Evolutionary conservation across 2,113 vertebrate species (phyloP).

Genomic region (Rhineura floridana): DNA sequence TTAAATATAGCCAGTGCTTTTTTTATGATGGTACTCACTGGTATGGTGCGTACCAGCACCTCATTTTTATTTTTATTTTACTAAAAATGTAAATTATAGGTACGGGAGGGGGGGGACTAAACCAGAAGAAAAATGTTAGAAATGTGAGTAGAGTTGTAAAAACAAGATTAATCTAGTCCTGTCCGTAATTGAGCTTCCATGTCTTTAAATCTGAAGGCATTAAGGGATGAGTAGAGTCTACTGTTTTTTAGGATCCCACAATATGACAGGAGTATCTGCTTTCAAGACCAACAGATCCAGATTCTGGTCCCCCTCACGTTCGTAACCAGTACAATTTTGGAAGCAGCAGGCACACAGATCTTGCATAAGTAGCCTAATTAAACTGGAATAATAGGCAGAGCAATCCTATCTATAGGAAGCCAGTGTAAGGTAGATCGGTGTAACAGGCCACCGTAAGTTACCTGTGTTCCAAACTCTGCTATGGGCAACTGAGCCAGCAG

Average conservation of each 20-base stretch:
- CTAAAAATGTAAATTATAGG: too few species aligned
- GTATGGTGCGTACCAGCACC: too few species aligned
- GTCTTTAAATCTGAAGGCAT: neutral
- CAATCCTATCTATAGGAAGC: too few species aligned
- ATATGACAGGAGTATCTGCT: neutral
- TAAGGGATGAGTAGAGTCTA: neutral
- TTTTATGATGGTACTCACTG: too few species aligned
- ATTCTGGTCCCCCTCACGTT: neutral
- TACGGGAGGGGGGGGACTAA: too few species aligned
- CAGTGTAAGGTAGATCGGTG: too few species aligned
- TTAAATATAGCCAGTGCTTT: too few species aligned
- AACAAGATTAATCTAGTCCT: neutral
- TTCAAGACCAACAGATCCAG: neutral
- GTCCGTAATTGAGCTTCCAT: neutral
- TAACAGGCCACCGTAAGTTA: too few species aligned
- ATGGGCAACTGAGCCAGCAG: too few species aligned
- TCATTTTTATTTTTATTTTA: too few species aligned
- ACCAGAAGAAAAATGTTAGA: neutral
- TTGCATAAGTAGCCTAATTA: neutral
- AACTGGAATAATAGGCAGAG: neutral
- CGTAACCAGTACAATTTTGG: neutral
- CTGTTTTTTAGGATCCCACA: neutral
- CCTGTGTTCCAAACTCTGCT: too few species aligned
- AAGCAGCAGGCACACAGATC: neutral
- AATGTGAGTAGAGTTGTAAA: neutral